Conservation (phyloP, 2,888 invertebrate species). For the Temnothorax ravouxi region DNA sequence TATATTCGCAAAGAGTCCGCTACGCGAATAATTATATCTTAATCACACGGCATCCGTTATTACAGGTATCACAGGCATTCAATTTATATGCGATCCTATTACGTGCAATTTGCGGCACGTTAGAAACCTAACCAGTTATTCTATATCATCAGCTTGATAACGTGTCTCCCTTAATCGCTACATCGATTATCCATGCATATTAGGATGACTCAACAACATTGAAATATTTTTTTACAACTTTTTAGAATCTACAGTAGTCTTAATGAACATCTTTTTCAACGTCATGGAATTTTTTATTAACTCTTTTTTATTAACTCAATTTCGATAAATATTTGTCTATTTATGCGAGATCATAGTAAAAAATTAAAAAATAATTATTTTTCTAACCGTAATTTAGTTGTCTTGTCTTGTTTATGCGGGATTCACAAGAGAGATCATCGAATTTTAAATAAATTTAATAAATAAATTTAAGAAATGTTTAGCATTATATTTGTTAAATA, state of each 20-base stretch:
- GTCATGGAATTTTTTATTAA: too few relatives aligned
- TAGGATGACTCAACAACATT: background rate
- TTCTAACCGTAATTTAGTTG: background rate
- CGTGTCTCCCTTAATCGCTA: background rate
- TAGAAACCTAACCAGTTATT: constrained; percentile 1
- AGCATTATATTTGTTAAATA: background rate
- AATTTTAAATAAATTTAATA: background rate
- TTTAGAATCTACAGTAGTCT: background rate
- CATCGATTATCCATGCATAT: constrained; percentile 7
- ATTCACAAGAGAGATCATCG: background rate
- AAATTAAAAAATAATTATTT: background rate
- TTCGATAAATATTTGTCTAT: background rate
- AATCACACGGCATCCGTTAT: background rate
- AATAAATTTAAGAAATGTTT: background rate
- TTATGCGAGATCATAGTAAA: background rate
- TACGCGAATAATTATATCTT: constrained; percentile 7
- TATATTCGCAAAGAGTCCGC: background rate
- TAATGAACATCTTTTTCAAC: background rate
- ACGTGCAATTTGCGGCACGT: constrained; percentile 11
- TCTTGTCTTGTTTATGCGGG: background rate
- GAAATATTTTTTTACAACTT: background rate
- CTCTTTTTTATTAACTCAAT: background rate
- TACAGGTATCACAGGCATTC: background rate
- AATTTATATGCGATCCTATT: constrained; percentile 17
- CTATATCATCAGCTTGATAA: constrained; percentile 15